A percentile compares a stretch with the other conserved stretches of the same genome.
Conservation (phyloP, 2,113 vertebrate genomes). For the Sceloporus undulatus region DNA sequence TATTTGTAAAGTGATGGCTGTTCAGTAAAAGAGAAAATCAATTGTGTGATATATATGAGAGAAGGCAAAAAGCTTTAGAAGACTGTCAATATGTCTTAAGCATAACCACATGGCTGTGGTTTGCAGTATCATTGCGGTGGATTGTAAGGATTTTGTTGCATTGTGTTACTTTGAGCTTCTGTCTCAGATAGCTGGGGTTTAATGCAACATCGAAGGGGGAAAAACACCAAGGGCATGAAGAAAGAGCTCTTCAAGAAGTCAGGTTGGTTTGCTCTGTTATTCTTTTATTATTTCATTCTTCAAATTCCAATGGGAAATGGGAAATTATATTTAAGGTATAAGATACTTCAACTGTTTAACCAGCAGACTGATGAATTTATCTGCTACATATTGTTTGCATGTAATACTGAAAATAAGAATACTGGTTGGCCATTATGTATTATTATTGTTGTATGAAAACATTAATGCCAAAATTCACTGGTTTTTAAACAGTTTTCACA, state of each 20-base stretch:
- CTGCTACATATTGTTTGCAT: background rate
- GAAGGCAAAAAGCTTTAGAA: slow-evolving; percentile 46
- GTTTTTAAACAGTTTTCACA: background rate
- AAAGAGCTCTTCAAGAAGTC: background rate
- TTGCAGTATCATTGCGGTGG: background rate
- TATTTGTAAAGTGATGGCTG: slow-evolving; percentile 35
- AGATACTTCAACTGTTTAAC: background rate
- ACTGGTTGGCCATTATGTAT: background rate
- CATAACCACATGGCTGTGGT: slow-evolving; percentile 9
- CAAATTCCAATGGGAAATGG: background rate
- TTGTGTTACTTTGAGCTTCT: slow-evolving; percentile 19
- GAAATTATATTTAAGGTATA: slow-evolving; percentile 11
- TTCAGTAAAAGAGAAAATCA: slow-evolving; percentile 30
- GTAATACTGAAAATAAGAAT: background rate
- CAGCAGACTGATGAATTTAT: background rate
- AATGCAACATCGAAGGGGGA: background rate
- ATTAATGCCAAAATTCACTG: background rate
- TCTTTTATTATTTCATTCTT: background rate
- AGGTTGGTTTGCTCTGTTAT: slow-evolving; percentile 11
- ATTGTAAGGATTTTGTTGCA: background rate
- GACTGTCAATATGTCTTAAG: slow-evolving; percentile 24
- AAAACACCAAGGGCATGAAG: background rate
- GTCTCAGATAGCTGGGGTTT: slow-evolving; percentile 14
- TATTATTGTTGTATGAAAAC: background rate
- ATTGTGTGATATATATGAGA: slow-evolving; percentile 28